Percentiles rank a stretch among this genome's conserved stretches.
These are phyloP conservation scores for Antennarius maculatus DNA, from an alignment of 2,797 vertebrate species.

Conservation along the genomic window DNA sequence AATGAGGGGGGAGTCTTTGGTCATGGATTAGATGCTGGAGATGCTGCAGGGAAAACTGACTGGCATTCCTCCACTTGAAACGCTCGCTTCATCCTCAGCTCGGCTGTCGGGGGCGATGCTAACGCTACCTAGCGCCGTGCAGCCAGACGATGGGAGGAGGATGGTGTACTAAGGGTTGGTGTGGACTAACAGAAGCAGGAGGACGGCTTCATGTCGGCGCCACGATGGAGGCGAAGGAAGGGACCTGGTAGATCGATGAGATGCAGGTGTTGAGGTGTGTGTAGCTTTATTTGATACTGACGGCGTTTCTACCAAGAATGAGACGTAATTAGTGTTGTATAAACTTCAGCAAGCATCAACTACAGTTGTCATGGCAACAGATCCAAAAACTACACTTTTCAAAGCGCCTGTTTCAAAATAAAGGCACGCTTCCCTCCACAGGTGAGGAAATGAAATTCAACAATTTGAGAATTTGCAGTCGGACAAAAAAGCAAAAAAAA, in stretches of 20 bases:
- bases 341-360: neutral
- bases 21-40: conserved; percentile 88
- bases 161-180: conserved; percentile 53
- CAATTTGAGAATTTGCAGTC: neutral
- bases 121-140: conserved; percentile 53
- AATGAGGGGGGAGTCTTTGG: conserved; percentile 95
- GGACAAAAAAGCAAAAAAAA: neutral
- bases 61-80: conserved; percentile 76
- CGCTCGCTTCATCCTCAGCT: conserved; percentile 56
- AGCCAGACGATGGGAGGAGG: conserved; percentile 53
- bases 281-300: too few species aligned
- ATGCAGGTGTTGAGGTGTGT: too few species aligned
- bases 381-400: neutral
- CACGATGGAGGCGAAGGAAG: conserved; percentile 13
- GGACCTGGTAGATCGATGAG: too few species aligned
- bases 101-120: conserved; percentile 51
- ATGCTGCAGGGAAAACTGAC: conserved; percentile 72
- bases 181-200: conserved; percentile 35
- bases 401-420: too few species aligned
- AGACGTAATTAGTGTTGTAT: too few species aligned
- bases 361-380: neutral
- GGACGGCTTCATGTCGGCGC: conserved; percentile 29
- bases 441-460: too few species aligned
- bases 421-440: too few species aligned
- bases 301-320: too few species aligned